Evolutionary conservation across 2,888 invertebrate genomes (phyloP).

Genomic region (Coremacera marginata): DNA sequence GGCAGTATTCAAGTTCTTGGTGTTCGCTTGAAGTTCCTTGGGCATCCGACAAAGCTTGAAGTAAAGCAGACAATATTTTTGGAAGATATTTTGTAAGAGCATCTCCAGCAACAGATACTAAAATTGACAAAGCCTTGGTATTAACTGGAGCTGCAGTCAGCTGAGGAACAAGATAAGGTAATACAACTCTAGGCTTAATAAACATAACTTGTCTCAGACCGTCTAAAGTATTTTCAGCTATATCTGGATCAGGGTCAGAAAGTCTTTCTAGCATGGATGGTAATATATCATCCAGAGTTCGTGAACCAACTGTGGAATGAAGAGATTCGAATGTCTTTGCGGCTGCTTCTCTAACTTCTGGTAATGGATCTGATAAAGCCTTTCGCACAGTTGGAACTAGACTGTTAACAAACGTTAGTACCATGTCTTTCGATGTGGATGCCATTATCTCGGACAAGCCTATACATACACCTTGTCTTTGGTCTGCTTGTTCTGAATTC

Average conservation of each 20-base stretch:
- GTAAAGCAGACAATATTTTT: conserved; percentile 91
- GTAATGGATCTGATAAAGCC: conserved; percentile 92
- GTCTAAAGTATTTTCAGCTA: conserved; percentile 92
- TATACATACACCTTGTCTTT: conserved; percentile 98
- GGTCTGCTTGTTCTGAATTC: conserved; percentile 91
- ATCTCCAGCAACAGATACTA: conserved; percentile 95
- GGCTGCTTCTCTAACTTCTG: conserved; percentile 93
- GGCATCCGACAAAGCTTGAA: conserved; percentile 80
- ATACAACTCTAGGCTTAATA: conserved; percentile 93
- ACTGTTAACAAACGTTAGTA: conserved; percentile 88
- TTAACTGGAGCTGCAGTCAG: conserved; percentile 90
- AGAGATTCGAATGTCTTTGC: conserved; percentile 97
- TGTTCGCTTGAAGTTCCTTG: conserved; percentile 76
- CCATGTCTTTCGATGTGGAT: conserved; percentile 95
- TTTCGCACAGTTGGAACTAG: conserved; percentile 94
- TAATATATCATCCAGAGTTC: conserved; percentile 96
- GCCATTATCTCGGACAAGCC: conserved; percentile 98
- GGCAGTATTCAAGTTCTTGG: conserved; percentile 90
- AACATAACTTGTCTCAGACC: conserved; percentile 97
- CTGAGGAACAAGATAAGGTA: conserved; percentile 96
- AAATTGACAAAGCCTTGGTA: conserved; percentile 91
- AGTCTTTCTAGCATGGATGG: conserved; percentile 85
- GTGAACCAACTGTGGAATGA: conserved; percentile 92
- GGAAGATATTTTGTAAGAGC: conserved; percentile 90
- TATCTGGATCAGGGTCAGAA: conserved; percentile 81